Conservation (phyloP, 2,797 vertebrate genomes). For the Lepilemur septentrionalis region DNA sequence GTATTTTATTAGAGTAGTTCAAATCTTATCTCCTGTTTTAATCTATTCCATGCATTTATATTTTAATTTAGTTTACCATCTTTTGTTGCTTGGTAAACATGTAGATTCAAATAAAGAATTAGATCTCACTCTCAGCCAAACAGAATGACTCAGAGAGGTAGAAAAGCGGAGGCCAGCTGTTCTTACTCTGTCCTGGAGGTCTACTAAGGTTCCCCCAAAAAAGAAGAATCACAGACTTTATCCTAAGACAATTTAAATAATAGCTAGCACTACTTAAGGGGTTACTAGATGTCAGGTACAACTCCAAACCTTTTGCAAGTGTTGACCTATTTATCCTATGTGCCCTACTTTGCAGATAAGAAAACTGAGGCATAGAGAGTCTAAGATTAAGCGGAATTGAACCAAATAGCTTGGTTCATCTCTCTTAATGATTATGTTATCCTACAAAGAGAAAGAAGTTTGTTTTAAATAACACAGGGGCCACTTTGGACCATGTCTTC, state of each 20-base stretch:
- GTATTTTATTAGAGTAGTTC: constrained; percentile 31
- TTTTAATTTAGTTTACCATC: constrained; percentile 31
- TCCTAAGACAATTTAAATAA: neutral
- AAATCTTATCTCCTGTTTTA: constrained; percentile 30
- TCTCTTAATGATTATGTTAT: neutral
- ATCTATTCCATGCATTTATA: neutral
- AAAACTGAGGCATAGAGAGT: constrained; percentile 34
- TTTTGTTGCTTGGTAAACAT: neutral
- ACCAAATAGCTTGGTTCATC: neutral
- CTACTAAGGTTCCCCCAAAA: neutral
- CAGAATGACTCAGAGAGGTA: neutral
- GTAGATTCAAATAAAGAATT: neutral
- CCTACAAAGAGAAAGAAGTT: neutral
- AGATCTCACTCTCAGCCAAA: neutral
- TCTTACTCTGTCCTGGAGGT: neutral
- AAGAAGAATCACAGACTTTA: neutral
- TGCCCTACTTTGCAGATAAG: neutral
- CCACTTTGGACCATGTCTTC: neutral
- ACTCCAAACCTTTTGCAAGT: neutral
- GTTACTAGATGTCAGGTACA: neutral
- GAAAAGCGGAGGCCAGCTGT: neutral
- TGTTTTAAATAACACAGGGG: constrained; percentile 14
- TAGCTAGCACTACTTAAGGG: neutral
- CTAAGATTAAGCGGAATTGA: constrained; percentile 48
- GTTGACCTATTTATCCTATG: neutral